A percentile compares a stretch with the other conserved stretches of the same genome.
These are phyloP conservation scores for Suricata suricatta DNA, from an alignment of 2,113 vertebrate species.

Conservation along the genomic window DNA sequence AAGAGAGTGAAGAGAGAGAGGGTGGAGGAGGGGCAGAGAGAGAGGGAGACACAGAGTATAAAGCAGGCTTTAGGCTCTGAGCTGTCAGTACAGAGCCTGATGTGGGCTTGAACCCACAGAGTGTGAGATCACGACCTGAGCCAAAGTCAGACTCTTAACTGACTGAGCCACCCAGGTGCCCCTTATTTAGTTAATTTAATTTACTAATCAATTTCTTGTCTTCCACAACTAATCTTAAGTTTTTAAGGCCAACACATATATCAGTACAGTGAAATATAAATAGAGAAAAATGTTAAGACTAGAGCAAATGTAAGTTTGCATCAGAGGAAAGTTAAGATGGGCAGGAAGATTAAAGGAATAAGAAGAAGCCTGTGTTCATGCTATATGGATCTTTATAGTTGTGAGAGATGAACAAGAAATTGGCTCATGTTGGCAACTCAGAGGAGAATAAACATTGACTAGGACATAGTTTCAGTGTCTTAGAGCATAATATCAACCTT, in stretches of 20 bases:
- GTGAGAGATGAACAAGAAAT: background rate
- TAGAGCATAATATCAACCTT: constrained; percentile 43
- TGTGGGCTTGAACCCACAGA: too few species aligned
- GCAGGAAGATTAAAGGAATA: background rate
- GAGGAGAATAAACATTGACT: background rate
- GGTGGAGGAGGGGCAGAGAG: too few species aligned
- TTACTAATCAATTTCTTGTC: background rate
- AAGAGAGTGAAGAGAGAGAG: too few species aligned
- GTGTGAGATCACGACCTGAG: too few species aligned
- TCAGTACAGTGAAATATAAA: background rate
- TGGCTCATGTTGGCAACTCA: background rate
- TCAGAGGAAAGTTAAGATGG: background rate
- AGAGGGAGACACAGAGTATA: too few species aligned
- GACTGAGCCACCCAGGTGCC: too few species aligned
- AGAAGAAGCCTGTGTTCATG: background rate
- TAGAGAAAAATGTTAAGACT: background rate
- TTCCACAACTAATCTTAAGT: background rate
- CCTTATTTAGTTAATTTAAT: background rate
- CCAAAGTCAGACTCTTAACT: too few species aligned
- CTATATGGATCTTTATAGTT: background rate
- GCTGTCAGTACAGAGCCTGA: too few species aligned
- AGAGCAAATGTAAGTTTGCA: background rate
- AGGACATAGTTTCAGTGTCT: background rate
- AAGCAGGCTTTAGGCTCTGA: too few species aligned
- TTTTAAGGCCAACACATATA: background rate